phyloP scores from a whole-genome alignment of 2,113 vertebrate species.

The Oncorhynchus mykiss region DNA sequence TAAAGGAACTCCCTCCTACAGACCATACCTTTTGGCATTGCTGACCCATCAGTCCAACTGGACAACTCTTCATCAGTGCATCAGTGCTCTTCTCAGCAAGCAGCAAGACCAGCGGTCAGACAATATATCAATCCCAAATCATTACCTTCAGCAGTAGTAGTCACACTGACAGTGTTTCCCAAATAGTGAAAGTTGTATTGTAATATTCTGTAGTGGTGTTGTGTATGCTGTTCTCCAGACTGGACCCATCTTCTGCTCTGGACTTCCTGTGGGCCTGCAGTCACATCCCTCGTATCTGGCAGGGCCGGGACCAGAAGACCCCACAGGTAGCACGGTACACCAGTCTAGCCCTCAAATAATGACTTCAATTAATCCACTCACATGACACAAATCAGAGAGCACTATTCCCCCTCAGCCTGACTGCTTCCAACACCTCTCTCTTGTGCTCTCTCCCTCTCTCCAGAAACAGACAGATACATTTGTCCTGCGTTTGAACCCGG shows the following conservation, averaged over 20 bases:
- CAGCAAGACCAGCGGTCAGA: constrained; percentile 84
- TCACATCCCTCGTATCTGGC: constrained; percentile 96
- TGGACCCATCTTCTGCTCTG: constrained; percentile 89
- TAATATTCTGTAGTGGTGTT: background rate
- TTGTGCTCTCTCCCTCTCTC: background rate
- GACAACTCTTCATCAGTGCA: constrained; percentile 91
- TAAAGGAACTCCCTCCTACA: constrained; percentile 84
- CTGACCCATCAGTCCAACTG: constrained; percentile 97
- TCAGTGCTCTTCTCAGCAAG: constrained; percentile 83
- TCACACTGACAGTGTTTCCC: background rate
- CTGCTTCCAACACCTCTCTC: background rate
- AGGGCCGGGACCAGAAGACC: constrained; percentile 95
- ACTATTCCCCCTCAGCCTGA: background rate
- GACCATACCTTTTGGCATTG: constrained; percentile 91
- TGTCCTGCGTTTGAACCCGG: constrained; percentile 80
- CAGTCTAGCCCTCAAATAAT: background rate
- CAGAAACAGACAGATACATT: constrained; percentile 92
- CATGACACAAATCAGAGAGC: background rate
- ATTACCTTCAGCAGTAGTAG: background rate
- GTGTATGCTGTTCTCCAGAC: constrained; percentile 63
- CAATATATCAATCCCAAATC: background rate
- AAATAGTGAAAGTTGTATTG: too few species aligned
- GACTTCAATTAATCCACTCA: background rate
- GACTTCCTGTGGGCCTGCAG: constrained; percentile 98
- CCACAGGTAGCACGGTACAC: constrained; percentile 78